A percentile compares a stretch with the other conserved stretches of the same genome.
phyloP scores from a whole-genome alignment of 2,888 invertebrate genomes.

The Idaea aversata region DNA sequence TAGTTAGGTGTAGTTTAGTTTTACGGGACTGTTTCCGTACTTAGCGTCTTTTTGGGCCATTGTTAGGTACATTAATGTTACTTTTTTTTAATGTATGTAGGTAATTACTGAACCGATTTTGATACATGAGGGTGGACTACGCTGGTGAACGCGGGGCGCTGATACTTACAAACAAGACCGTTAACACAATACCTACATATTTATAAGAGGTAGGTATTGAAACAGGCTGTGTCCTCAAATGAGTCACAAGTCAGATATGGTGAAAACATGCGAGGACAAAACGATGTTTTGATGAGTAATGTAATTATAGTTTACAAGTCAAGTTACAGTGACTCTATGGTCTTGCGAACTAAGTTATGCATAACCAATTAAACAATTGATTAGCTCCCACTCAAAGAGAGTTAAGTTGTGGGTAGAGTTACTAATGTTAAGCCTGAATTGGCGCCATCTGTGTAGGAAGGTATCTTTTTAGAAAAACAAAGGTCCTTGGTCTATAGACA shows the following conservation, averaged over 20 bases:
- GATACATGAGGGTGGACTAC: no score
- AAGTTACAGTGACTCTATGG: not conserved
- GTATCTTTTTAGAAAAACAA: not conserved
- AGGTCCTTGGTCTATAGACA: no score
- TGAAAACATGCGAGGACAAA: conserved; percentile 58
- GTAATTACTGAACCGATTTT: no score
- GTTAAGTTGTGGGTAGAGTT: not conserved
- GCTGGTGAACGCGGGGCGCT: no score
- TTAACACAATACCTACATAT: conserved; percentile 9
- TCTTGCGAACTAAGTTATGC: not conserved
- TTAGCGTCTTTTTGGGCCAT: no score
- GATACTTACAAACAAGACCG: no score
- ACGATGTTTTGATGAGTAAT: conserved; percentile 37
- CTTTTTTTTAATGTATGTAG: no score
- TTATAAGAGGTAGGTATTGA: conserved; percentile 29
- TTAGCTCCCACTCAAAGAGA: not conserved
- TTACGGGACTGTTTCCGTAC: no score
- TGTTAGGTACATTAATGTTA: no score
- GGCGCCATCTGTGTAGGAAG: not conserved
- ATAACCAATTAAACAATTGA: not conserved
- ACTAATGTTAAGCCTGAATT: not conserved
- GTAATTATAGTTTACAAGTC: conserved; percentile 8
- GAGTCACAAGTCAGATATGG: conserved; percentile 57
- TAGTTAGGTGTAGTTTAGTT: no score
- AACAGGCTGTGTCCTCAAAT: conserved; percentile 35